A percentile compares a stretch with the other conserved stretches of the same genome.
Evolutionary conservation across 2,888 invertebrate genomes (phyloP).

Genomic region (Plebejus melissa): DNA sequence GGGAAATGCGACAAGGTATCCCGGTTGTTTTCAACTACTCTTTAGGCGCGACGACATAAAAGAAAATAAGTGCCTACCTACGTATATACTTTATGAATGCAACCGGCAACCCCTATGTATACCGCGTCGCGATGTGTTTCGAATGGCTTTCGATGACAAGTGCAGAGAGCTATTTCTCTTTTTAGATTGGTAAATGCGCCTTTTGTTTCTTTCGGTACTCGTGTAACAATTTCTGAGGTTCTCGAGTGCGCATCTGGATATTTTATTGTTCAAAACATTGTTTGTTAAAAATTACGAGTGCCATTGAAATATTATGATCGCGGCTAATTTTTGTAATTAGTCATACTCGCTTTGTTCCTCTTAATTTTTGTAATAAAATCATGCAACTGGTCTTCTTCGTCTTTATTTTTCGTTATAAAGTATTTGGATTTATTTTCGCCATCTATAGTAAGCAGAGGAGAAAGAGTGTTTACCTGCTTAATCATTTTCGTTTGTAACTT

Average conservation of each 20-base stretch:
- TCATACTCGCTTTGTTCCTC: background rate
- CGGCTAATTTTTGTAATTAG: conserved; percentile 30
- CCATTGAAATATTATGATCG: conserved; percentile 20
- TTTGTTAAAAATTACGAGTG: conserved; percentile 21
- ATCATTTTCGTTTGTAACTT: background rate
- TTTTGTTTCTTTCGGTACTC: conserved; percentile 59
- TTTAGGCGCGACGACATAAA: conserved; percentile 62
- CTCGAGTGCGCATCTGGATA: conserved; percentile 41
- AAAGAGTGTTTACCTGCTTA: background rate
- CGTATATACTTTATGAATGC: conserved; percentile 43
- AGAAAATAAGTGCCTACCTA: conserved; percentile 53
- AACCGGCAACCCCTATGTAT: conserved; percentile 58
- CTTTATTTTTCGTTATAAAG: background rate
- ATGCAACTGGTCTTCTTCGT: background rate
- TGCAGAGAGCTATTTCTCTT: conserved; percentile 65
- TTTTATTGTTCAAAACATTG: conserved; percentile 33
- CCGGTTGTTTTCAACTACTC: conserved; percentile 71
- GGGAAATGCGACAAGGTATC: conserved; percentile 62
- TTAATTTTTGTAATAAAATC: background rate
- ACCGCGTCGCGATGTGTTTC: conserved; percentile 63
- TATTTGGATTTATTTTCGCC: background rate
- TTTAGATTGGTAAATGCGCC: conserved; percentile 68
- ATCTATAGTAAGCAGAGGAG: background rate
- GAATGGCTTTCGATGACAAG: conserved; percentile 75
- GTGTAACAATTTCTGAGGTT: conserved; percentile 50